Evolutionary conservation across 2,797 vertebrate species (phyloP), one percentile per base, ranked within the genome.

Genomic region (Protosalanx chinensis): DNA sequence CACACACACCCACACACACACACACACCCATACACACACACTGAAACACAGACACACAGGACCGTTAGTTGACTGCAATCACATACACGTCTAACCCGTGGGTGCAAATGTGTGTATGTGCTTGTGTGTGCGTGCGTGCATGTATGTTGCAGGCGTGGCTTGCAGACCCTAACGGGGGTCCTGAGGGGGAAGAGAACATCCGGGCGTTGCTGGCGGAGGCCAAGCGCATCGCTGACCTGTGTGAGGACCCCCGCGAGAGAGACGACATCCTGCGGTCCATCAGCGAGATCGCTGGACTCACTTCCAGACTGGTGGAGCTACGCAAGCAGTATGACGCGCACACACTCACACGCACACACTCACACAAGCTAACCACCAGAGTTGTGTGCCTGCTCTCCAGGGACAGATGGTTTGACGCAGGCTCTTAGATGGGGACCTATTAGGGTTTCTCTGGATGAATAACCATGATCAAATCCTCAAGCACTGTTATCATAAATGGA

Each of bases 181-280:
- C 94, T 0, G 98, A 99, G 86, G 97, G 97, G 69, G 97, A 98
- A 81, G 98, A 98, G 76, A 95, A 96, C 75, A 96, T 98, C 84
- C 88, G 94, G 75, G 95, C 93, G 0, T 91, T 98, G 73, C 90
- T 98, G 75, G 88, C 93, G 4, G 97, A 98, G 86, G 97, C 98
- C 69, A 95, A 97, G 81, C 96, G 95, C 81, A 97, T 99, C 2
- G 96, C 97, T 0, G 96, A 97, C 62, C 81, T 98, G 0, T 98
- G 97, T 80, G 98, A 99, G 74, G 97, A 99, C 75, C 97, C 96
- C 59, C 98, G 96, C 85, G 98, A 99, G 78, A 93, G 96, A 82
- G 98, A 98, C 6, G 98, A 98, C 81, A 98, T 99, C 82, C 91
- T 98, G 41, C 96, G 96, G 72, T 98, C 96, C 74, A 85, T 98